phyloP scores from a whole-genome alignment of 2,888 invertebrate species.

The Agriopis leucophaearia region DNA sequence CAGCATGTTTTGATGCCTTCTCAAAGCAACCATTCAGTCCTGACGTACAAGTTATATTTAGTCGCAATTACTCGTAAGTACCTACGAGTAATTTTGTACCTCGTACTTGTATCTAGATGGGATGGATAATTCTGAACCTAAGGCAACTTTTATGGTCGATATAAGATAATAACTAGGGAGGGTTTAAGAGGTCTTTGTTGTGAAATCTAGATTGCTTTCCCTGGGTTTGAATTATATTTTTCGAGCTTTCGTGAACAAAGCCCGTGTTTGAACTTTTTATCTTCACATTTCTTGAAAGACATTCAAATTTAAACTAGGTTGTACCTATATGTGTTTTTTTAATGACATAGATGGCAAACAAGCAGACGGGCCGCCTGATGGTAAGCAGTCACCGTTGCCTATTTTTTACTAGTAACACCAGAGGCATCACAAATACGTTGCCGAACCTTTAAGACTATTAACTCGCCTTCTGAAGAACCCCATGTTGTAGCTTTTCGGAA shows the following conservation, averaged over 20 bases:
- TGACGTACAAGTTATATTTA: slow-evolving; percentile 6
- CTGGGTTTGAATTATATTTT: slow-evolving; percentile 15
- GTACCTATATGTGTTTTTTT: no score
- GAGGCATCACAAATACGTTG: no score
- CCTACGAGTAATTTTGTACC: slow-evolving; percentile 14
- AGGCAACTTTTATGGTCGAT: slow-evolving; percentile 30
- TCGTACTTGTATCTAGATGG: slow-evolving; percentile 16
- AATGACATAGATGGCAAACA: no score
- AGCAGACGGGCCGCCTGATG: no score
- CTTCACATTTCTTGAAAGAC: neutral
- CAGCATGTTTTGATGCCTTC: slow-evolving; percentile 10
- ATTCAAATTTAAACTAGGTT: no score
- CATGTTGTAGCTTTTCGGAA: no score
- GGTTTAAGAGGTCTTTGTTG: slow-evolving; percentile 21
- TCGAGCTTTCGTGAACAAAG: neutral
- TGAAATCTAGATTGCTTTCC: slow-evolving; percentile 28
- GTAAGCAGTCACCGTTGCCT: no score
- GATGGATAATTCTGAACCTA: slow-evolving; percentile 24
- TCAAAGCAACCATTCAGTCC: slow-evolving; percentile 3
- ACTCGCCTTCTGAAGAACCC: no score
- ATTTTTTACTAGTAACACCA: no score
- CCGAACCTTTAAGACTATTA: no score
- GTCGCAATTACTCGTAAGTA: slow-evolving; percentile 22
- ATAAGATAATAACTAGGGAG: slow-evolving; percentile 28
- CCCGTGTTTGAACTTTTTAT: neutral